These are phyloP conservation scores for Pemphigus obesinymphae DNA, from an alignment of 1,140 invertebrate genomes.

Conservation along the genomic window DNA sequence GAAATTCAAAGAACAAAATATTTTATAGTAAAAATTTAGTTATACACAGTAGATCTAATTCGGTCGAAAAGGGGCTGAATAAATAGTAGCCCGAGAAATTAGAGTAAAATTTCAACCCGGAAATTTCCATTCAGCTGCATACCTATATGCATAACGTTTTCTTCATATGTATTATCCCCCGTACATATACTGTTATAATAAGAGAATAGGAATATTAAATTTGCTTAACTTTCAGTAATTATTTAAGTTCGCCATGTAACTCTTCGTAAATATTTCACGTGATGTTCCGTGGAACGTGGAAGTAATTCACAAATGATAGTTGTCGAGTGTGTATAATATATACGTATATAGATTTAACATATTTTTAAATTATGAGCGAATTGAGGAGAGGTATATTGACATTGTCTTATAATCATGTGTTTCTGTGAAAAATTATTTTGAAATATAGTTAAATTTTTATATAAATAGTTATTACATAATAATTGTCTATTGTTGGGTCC, in stretches of 20 bases:
- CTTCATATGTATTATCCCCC: no score
- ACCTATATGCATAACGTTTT: no score
- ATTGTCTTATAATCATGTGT: no score
- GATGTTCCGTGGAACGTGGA: not conserved
- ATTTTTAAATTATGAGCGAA: no score
- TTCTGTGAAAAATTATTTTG: no score
- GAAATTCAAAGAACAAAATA: not conserved
- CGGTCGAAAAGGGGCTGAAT: not conserved
- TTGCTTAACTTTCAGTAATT: not conserved
- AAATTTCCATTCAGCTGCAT: not conserved
- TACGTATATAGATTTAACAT: no score
- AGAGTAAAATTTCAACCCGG: not conserved
- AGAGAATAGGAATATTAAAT: not conserved
- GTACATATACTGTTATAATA: not conserved
- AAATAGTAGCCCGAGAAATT: not conserved
- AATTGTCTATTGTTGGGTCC: no score
- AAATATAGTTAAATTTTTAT: no score
- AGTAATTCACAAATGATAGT: not conserved
- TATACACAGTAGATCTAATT: not conserved
- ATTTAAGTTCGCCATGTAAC: not conserved
- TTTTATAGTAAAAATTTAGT: not conserved
- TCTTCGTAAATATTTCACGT: not conserved
- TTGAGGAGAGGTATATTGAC: no score
- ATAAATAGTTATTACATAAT: no score
- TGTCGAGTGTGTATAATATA: not conserved